Base-by-base conservation (phyloP, 1,140 invertebrate species). In the Heliconius himera region DNA sequence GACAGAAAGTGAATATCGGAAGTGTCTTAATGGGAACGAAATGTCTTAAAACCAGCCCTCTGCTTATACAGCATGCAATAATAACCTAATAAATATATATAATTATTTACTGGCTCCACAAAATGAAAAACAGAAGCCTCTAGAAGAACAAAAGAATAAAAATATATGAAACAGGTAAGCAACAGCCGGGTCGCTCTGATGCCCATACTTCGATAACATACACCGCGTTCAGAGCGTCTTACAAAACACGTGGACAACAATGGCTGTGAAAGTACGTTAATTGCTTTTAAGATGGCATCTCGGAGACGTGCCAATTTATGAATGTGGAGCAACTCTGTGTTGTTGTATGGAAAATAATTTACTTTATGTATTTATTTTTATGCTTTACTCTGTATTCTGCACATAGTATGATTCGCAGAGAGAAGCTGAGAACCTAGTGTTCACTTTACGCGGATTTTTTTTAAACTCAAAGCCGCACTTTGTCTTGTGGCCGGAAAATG, bases 191-290 rank as follows among this genome's bases (percentile, higher is more conserved):
- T 66, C 60, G 13, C 74, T 29, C 36, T 38, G 56, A 66, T 76
- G 70, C 73, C 77, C 81, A 82, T 83, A 84, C 82, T 78, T 77
- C 79, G 60, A 66, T 66, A 66, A 66, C 60, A 66, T 29, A 66
- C 60, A 66, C 16, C 4, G 22, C 26, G 22, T 16, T 66, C 60
- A 66, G 26, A 26, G 3, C 11, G 9, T 13, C 26, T 66, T 66
- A 66, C 60, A 29, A 66, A 16, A 66, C 26, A 56, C 9, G 9
- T 26, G 22, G 60, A 66, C 16, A 77, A 76, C 82, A 73, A 79
- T 82, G 38, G 74, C 74, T 76, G 74, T 76, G 74, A 76, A 76
- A 76, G 74, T 70, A 46, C 56, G 22, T 41, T 76, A 76, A 76
- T 76, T 76, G 36, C 38, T 46, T 49, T 33, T 49, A 20, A 70